Evolutionary conservation across 2,888 invertebrate species (phyloP).

Genomic region (Hemithea aestivaria): DNA sequence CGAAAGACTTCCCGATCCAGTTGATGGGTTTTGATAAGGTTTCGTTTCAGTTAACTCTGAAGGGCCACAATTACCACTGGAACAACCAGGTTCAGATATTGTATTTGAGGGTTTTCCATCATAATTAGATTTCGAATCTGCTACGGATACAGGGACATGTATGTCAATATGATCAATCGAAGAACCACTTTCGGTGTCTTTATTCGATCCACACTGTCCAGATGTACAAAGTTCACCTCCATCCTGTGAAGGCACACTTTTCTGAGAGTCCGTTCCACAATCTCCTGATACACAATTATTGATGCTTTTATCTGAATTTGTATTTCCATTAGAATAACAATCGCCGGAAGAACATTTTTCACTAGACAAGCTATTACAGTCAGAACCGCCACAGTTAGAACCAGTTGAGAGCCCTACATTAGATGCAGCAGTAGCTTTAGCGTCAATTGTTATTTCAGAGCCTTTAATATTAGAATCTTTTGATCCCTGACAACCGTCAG

Average conservation of each 20-base stretch:
- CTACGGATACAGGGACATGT: conserved; percentile 8
- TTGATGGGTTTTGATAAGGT: neutral
- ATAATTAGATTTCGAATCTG: conserved; percentile 15
- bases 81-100: conserved; percentile 21
- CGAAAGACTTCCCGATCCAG: conserved; percentile 1
- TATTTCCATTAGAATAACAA: conserved; percentile 13
- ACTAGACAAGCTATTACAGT: conserved; percentile 31
- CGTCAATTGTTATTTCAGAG: conserved; percentile 12
- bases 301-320: conserved; percentile 6
- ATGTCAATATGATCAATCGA: conserved; percentile 20
- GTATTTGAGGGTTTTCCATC: conserved; percentile 5
- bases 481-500: conserved; percentile 17
- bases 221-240: conserved; percentile 35
- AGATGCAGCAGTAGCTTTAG: conserved; percentile 19
- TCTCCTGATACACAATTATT: conserved; percentile 21
- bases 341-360: conserved; percentile 18
- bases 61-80: conserved; percentile 24
- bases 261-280: conserved; percentile 11
- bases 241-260: conserved; percentile 5
- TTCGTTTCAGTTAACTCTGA: neutral
- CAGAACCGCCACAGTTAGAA: conserved; percentile 38
- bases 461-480: conserved; percentile 9
- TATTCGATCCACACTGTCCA: conserved; percentile 29
- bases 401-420: conserved; percentile 27
- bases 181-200: conserved; percentile 15